A percentile compares a stretch with the other conserved stretches of the same genome.
Conservation (phyloP, 2,888 invertebrate genomes). For the Xestia xanthographa region DNA sequence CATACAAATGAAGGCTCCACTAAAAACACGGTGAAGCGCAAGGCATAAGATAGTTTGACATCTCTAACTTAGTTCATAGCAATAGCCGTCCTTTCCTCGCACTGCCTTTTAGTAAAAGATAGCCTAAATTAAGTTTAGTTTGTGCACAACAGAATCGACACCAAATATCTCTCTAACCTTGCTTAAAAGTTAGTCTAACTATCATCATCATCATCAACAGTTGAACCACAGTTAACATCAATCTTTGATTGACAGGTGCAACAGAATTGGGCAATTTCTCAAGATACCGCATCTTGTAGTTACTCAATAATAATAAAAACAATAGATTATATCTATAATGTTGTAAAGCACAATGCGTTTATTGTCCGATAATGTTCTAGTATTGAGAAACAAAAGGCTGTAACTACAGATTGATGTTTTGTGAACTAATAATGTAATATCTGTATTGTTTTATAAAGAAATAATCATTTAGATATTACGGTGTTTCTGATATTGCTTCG, state of each 20-base stretch:
- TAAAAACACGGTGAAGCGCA: no score
- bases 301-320: constrained; percentile 60
- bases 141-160: no score
- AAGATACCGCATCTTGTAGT: constrained; percentile 54
- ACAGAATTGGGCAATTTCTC: constrained; percentile 48
- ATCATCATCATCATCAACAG: neutral
- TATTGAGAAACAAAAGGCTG: constrained; percentile 49
- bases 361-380: constrained; percentile 49
- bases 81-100: no score
- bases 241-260: constrained; percentile 56
- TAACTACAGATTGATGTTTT: constrained; percentile 16
- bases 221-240: constrained; percentile 26
- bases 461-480: constrained; percentile 4
- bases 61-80: no score
- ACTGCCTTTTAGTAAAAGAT: no score
- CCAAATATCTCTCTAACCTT: neutral
- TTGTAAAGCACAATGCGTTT: constrained; percentile 56
- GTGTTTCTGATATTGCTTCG: neutral
- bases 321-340: constrained; percentile 58
- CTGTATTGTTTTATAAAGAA: constrained; percentile 30
- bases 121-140: no score
- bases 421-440: constrained; percentile 30
- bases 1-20: no score
- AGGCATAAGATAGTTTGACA: no score
- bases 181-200: neutral